Evolutionary conservation across 2,888 invertebrate genomes (phyloP), one percentile per base, ranked within the genome.

Genomic region (Formica aserva): DNA sequence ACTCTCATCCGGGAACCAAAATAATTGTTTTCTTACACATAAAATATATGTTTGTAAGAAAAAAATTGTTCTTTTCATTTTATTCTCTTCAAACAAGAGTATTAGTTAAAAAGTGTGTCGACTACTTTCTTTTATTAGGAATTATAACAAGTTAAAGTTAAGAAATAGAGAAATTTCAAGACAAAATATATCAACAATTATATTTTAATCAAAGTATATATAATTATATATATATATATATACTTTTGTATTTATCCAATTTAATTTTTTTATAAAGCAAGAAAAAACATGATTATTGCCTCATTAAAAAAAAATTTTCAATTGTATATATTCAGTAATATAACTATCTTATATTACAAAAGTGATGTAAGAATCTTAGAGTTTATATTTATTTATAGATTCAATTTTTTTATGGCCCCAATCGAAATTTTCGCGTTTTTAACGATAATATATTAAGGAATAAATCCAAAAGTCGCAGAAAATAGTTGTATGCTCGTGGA

Each of bases 1-100:
- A 69, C 52, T 6, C 52, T 77, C 52, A 69, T 67, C 76, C 69
- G 52, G 76, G 8, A 32, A 32, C 15, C 22, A 29, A 13, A 13
- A 38, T 22, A 38, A 15, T 29, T 38, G 13, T 0, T 45, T 62
- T 22, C 18, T 15, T 2, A 22, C 32, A 3, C 32, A 5, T 41
- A n/a, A 41, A 69, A 11, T 22, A 41, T 15, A 13, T 71, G 8
- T 52, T 35, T 35, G 9, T 8, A 29, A 74, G n/a, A 6, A 29
- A 22, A 29, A 55, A 26, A 22, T 1, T 15, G 4, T 13, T 32
- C 26, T n/a, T 22, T 15, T 32, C 6, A 22, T 38, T 38, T 38
- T n/a, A 5, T 62, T 29, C 15, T 26, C 15, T 55, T 57, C 57
- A 38, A 32, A 8, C 38, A 8, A 22, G 57, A 74, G 6, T 29